Evolutionary conservation across 2,797 vertebrate species (phyloP).

Genomic region (Lates japonicus): DNA sequence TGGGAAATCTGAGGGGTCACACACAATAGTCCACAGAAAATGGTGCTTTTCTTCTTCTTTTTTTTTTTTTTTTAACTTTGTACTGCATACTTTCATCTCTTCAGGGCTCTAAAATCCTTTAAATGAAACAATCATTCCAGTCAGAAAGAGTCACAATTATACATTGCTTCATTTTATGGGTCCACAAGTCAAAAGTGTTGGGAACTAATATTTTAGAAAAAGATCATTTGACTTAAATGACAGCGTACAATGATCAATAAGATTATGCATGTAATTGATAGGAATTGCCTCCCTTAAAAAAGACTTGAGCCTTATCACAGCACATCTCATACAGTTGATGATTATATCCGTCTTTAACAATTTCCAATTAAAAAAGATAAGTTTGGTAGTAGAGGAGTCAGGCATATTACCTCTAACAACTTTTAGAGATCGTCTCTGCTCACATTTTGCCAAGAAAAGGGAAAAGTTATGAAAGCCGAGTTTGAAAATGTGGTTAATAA

Average conservation of each 20-base stretch:
- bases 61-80: no score
- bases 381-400: not conserved
- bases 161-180: not conserved
- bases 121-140: not conserved
- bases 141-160: not conserved
- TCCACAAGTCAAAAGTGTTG: not conserved
- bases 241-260: not conserved
- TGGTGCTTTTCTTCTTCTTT: no score
- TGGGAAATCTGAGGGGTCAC: no score
- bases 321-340: not conserved
- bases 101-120: not conserved
- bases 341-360: not conserved
- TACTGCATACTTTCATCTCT: not conserved
- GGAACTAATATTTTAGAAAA: not conserved
- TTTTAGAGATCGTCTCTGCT: not conserved
- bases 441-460: conserved; percentile 19
- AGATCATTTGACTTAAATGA: not conserved
- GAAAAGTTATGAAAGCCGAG: not conserved
- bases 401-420: not conserved
- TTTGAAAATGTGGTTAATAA: conserved; percentile 12
- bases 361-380: not conserved
- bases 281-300: not conserved
- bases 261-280: not conserved
- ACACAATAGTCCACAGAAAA: no score
- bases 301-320: not conserved